Percentiles rank a stretch among this genome's conserved stretches.
phyloP scores from a whole-genome alignment of 2,888 invertebrate genomes.

The Erebia aethiops region DNA sequence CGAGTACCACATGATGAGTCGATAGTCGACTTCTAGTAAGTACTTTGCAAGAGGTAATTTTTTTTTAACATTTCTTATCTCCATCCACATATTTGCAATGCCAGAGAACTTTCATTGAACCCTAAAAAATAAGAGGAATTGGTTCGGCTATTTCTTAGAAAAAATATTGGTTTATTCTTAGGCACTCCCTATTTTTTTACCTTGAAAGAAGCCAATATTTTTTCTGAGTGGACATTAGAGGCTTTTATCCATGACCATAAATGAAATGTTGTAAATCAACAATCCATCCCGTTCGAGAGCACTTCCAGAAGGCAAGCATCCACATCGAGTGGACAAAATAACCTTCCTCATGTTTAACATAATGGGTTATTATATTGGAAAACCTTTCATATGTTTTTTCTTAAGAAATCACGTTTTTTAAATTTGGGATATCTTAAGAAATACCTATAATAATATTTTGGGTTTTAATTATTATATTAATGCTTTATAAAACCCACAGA shows the following conservation, averaged over 20 bases:
- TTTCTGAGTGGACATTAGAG: slow-evolving; percentile 1
- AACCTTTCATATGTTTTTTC: slow-evolving; percentile 6
- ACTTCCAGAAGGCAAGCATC: slow-evolving; percentile 3
- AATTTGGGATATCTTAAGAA: background rate
- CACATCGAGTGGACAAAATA: slow-evolving; percentile 17
- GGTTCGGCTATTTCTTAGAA: background rate
- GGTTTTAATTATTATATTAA: too few relatives aligned
- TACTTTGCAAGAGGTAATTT: background rate
- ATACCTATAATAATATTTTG: too few relatives aligned
- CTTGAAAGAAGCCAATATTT: slow-evolving; percentile 12
- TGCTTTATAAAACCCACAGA: too few relatives aligned
- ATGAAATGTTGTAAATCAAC: slow-evolving; percentile 15
- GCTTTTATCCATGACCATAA: background rate
- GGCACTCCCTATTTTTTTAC: too few relatives aligned
- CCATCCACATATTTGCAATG: too few relatives aligned
- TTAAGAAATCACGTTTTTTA: background rate
- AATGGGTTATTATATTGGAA: slow-evolving; percentile 19
- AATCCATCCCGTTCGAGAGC: slow-evolving; percentile 14
- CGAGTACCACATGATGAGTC: too few relatives aligned
- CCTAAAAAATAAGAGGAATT: background rate
- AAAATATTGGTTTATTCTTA: too few relatives aligned
- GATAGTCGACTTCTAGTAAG: too few relatives aligned
- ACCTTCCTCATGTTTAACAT: slow-evolving; percentile 12
- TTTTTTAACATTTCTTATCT: too few relatives aligned
- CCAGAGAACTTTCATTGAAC: background rate